Evolutionary conservation across 2,888 invertebrate species (phyloP).

Genomic region (Oligia latruncula): DNA sequence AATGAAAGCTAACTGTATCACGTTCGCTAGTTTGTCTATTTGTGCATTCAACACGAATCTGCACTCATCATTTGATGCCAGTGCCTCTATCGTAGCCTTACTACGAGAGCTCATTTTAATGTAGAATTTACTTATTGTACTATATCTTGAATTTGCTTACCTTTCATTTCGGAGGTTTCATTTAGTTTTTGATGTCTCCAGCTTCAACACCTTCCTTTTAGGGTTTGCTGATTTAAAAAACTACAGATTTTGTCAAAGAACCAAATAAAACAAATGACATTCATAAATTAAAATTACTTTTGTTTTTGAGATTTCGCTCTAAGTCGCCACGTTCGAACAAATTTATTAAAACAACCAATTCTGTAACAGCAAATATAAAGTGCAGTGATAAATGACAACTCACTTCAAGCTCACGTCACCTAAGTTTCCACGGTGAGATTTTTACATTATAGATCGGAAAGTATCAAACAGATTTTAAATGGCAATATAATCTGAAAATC

Average conservation of each 20-base stretch:
- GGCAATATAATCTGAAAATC: neutral
- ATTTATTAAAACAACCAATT: neutral
- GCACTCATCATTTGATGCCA: slow-evolving; percentile 72
- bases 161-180: neutral
- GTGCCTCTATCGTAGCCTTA: slow-evolving; percentile 46
- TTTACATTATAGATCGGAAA: no score
- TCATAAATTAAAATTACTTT: neutral
- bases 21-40: slow-evolving; percentile 70
- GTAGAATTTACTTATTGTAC: neutral
- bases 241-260: neutral
- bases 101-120: slow-evolving; percentile 34
- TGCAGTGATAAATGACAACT: no score
- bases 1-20: slow-evolving; percentile 55
- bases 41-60: slow-evolving; percentile 75
- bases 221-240: neutral
- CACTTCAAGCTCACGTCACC: no score
- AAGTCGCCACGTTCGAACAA: neutral
- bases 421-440: no score
- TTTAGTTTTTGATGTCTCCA: neutral
- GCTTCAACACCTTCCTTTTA: neutral
- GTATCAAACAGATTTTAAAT: no score
- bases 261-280: neutral
- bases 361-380: neutral
- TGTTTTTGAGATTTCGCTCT: neutral
- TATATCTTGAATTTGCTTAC: neutral